Base-by-base conservation (phyloP, 2,888 invertebrate genomes). In the Crocallis elinguaria region DNA sequence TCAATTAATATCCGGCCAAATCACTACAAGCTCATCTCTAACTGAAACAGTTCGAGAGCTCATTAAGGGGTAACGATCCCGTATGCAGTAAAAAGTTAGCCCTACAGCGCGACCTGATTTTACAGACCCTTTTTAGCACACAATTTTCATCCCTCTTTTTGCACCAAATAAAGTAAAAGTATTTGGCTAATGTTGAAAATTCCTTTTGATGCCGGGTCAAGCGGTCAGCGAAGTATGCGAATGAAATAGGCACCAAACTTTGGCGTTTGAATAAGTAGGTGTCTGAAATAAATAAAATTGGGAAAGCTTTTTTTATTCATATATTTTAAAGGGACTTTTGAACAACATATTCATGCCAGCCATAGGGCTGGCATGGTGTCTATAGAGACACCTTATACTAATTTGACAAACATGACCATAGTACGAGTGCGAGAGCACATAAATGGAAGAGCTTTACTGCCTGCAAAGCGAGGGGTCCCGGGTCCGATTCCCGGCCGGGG, bases 41-140 rank as follows among this genome's bases (percentile, higher is more conserved):
- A 13, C 11, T 13, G 29, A 13, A 48, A 36, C 49, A 33, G 38
- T 52, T 52, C 33, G 46, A 59, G 51, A 51, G 55, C 52, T 59
- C 59, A 52, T 59, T 46, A 56, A 45, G 39, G 51, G 42, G 19
- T 41, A 45, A 51, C 51, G 58, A 49, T 59, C 43, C 32, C 32
- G 13, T 32, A 29, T 42, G 43, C 46, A 42, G 49, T 49, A 56
- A 60, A 58, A 60, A 53, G 52, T 51, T 52, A 41, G 39, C 36
- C 58, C 49, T 42, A 23, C 12, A 16, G 16, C 37, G 16, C 37
- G 30, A 43, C 49, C 32, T 30, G 43, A 25, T 49, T 49, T 45
- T 39, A 39, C 21, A 39, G 30, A 16, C 29, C 35, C 29, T 45
- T 45, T 44, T 44, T 38, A 35, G 25, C 23, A 17, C 16, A 11